phyloP scores from a whole-genome alignment of 92 coral and sea anemone species.

The Hydrozoanthus gracilis region DNA sequence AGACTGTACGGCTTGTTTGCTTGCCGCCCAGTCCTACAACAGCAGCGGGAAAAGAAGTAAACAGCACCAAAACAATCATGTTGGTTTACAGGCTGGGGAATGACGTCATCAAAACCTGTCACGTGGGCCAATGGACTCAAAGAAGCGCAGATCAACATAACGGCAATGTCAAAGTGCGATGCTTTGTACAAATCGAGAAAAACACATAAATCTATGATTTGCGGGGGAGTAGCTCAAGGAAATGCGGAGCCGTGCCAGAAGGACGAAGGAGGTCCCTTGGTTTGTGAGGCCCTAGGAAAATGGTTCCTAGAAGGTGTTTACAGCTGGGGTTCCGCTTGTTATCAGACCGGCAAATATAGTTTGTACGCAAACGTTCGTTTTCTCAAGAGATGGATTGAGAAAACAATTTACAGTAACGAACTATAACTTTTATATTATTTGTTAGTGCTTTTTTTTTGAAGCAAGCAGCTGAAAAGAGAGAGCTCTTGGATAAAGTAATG shows the following conservation, averaged over 20 bases:
- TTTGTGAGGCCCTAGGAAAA: constrained; percentile 70
- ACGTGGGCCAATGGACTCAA: constrained; percentile 54
- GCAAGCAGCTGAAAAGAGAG: constrained; percentile 10
- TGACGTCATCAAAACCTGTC: constrained; percentile 48
- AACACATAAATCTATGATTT: constrained; percentile 75
- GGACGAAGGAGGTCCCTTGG: constrained; percentile 81
- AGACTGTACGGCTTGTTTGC: constrained; percentile 27
- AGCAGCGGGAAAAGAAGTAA: background rate
- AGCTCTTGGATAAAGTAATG: background rate
- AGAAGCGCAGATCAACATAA: constrained; percentile 65
- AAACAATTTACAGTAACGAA: constrained; percentile 31
- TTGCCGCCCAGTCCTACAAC: constrained; percentile 10
- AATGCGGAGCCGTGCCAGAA: constrained; percentile 70
- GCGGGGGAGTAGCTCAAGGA: constrained; percentile 60
- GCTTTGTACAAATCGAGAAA: constrained; percentile 47
- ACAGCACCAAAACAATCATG: constrained; percentile 14
- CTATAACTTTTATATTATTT: background rate
- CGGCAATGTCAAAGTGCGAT: constrained; percentile 55
- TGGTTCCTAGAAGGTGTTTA: constrained; percentile 76
- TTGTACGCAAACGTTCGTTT: constrained; percentile 23
- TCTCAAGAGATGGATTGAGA: constrained; percentile 33
- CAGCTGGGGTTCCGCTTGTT: constrained; percentile 76
- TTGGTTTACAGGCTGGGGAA: constrained; percentile 39
- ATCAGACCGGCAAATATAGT: constrained; percentile 42
- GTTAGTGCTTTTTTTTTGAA: background rate